Evolutionary conservation across 2,888 invertebrate genomes (phyloP), one percentile per base, ranked within the genome.

Genomic region (Leptinotarsa haldemani): DNA sequence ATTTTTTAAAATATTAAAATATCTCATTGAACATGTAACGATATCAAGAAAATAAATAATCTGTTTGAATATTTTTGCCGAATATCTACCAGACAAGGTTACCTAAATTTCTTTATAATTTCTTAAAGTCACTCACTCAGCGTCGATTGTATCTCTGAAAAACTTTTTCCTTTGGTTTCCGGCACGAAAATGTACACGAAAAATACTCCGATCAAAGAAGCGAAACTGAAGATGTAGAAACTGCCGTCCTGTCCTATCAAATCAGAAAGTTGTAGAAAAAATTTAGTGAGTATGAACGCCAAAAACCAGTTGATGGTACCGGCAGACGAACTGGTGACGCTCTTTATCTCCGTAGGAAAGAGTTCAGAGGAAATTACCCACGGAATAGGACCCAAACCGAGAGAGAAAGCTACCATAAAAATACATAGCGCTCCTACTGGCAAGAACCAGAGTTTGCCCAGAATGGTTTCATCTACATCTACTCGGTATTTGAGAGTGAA

Each of bases 351-450:
- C 1, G 93, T 90, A 65, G 94, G 90, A 85, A 97, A 94, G 15
- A 97, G 88, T 86, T 97, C 97, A 3, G 95, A 92, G 85, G 93
- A 89, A 89, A 95, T 94, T 90, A 96, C 90, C 95, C 95, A 95
- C 0, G 96, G 96, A 64, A 97, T 94, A 0, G 97, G 97, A 0
- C 97, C 97, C 82, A 93, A 94, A 65, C 96, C 96, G 13, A 82
- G 83, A 0, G 95, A 94, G 88, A 96, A 97, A 61, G 94, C 91
- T 22, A 94, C 87, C 22, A 96, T 93, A 86, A 95, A 97, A 2
- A 94, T 77, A 63, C 94, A 94, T 22, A 96, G 86, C 40, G 93
- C 91, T 1, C 92, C 81, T 5, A 97, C 87, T 0, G 96, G 96
- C 72, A 97, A 84, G 93, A 95, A 95, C 0, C 91, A 90, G 9